Conservation (phyloP, 1,140 invertebrate genomes). For the Varroa destructor region DNA sequence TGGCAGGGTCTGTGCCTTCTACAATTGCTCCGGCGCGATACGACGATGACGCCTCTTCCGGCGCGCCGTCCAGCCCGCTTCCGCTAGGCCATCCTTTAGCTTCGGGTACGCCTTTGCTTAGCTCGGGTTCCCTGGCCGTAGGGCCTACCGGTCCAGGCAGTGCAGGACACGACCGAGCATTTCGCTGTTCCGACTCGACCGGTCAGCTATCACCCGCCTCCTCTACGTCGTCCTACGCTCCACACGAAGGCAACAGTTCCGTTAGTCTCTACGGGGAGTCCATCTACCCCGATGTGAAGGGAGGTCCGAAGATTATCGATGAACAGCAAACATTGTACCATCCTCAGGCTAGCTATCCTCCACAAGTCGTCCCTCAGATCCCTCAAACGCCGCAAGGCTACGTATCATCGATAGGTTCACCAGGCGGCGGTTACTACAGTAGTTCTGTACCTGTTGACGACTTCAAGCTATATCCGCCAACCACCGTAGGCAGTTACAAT, state of each 20-base stretch:
- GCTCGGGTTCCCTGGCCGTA: no score
- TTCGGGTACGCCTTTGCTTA: no score
- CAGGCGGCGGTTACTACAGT: slow-evolving; percentile 9
- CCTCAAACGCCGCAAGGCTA: background rate
- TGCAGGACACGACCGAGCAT: background rate
- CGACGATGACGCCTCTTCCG: slow-evolving; percentile 27
- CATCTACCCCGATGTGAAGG: slow-evolving; percentile 7
- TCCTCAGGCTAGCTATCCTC: slow-evolving; percentile 24
- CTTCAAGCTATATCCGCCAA: slow-evolving; percentile 9
- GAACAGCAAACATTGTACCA: slow-evolving; percentile 16
- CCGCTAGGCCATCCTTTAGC: background rate
- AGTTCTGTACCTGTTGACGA: background rate
- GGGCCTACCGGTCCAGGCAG: no score
- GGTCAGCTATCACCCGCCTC: slow-evolving; percentile 19
- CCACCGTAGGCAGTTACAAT: background rate
- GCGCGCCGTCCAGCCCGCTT: slow-evolving; percentile 14
- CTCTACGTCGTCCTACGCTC: slow-evolving; percentile 12
- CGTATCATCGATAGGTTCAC: background rate
- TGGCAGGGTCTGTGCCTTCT: no score
- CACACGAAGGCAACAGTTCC: slow-evolving; percentile 1
- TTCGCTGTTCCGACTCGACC: slow-evolving; percentile 25
- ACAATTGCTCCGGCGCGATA: background rate
- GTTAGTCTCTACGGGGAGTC: background rate
- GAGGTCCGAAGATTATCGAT: no score
- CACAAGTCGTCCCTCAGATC: slow-evolving; percentile 14